Evolutionary conservation across 2,113 vertebrate genomes (phyloP).

Genomic region (Trogon melanurus): DNA sequence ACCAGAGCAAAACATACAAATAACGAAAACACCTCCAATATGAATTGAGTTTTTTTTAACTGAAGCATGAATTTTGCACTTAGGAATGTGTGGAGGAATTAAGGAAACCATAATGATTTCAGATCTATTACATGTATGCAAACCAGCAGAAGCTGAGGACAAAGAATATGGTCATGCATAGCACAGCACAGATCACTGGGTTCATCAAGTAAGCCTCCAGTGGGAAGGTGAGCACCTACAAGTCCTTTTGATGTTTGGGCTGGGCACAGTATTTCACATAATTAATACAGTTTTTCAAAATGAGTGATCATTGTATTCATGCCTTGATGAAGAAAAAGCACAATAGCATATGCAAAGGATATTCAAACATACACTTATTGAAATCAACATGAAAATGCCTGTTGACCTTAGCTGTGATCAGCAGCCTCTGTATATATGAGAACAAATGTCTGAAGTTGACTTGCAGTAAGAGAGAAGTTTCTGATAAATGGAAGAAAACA

Average conservation of each 20-base stretch:
- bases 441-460: neutral
- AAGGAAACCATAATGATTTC: neutral
- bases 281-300: constrained; percentile 30
- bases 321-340: neutral
- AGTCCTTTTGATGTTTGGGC: constrained; percentile 42
- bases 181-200: neutral
- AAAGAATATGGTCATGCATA: neutral
- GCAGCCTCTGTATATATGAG: neutral
- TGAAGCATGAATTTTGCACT: neutral
- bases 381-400: neutral
- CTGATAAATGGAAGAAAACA: neutral
- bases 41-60: neutral
- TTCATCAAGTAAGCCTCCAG: constrained; percentile 3
- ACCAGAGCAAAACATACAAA: neutral
- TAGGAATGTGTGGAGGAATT: neutral
- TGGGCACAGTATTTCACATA: constrained; percentile 14
- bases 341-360: neutral
- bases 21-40: neutral
- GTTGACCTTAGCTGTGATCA: neutral
- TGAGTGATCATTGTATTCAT: neutral
- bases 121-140: neutral
- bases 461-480: neutral
- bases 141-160: neutral
- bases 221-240: neutral
- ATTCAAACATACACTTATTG: neutral